Conservation (phyloP, 2,797 vertebrate genomes). For the Cyclura pinguis region DNA sequence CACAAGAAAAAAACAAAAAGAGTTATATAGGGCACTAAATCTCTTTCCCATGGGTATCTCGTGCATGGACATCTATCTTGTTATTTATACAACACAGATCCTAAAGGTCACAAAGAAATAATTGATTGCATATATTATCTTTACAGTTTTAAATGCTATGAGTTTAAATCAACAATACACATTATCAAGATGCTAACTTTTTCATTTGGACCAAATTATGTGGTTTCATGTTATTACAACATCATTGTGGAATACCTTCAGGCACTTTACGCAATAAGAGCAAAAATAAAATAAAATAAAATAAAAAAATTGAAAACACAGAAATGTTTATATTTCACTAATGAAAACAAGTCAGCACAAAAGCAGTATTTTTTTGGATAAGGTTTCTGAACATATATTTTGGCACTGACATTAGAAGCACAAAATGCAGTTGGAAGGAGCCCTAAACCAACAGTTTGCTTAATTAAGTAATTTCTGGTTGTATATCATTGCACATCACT, state of each 20-base stretch:
- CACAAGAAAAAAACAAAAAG: background rate
- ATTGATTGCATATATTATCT: background rate
- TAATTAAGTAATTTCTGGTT: background rate
- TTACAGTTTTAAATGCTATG: background rate
- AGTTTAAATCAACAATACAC: background rate
- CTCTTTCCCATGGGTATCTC: background rate
- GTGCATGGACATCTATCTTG: background rate
- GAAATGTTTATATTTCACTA: background rate
- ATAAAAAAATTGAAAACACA: too few relatives aligned
- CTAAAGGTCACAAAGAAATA: background rate
- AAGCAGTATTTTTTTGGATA: background rate
- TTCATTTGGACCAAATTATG: background rate
- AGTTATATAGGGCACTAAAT: background rate
- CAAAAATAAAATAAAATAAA: background rate
- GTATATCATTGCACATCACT: background rate
- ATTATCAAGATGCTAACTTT: background rate
- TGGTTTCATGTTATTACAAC: too few relatives aligned
- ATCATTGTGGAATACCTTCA: background rate
- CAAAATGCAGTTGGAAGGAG: background rate
- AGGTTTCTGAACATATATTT: background rate
- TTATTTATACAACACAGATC: too few relatives aligned
- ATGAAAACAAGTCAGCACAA: background rate
- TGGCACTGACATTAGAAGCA: background rate
- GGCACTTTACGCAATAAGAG: background rate
- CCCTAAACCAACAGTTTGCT: background rate